Conservation (phyloP, 2,113 vertebrate species). For the Dicrurus megarhynchus region DNA sequence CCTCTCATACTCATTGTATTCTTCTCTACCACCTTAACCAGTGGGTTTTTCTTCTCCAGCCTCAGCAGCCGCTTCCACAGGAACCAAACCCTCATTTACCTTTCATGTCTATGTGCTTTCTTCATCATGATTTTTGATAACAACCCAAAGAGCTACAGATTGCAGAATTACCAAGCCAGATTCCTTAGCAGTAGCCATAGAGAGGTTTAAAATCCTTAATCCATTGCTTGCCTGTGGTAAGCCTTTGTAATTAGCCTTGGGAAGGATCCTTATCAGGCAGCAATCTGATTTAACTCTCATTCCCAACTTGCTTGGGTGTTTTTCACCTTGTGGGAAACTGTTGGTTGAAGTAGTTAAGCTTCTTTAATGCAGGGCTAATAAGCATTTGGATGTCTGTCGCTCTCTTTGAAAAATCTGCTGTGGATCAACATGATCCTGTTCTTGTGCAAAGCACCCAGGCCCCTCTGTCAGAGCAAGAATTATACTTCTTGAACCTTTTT, state of each 20-base stretch:
- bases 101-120: not conserved
- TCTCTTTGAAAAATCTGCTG: constrained; percentile 3
- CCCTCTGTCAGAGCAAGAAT: not conserved
- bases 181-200: not conserved
- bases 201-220: constrained; percentile 34
- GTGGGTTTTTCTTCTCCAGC: not conserved
- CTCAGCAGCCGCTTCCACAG: not conserved
- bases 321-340: constrained; percentile 38
- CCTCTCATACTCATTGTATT: not conserved
- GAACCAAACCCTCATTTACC: not conserved
- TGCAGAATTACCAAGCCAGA: not conserved
- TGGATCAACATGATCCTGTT: not conserved
- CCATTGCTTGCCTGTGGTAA: not conserved
- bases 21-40: not conserved
- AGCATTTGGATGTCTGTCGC: not conserved
- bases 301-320: not conserved
- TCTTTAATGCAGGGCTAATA: constrained; percentile 9
- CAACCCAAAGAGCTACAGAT: not conserved
- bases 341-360: constrained; percentile 26
- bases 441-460: not conserved
- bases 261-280: constrained; percentile 30
- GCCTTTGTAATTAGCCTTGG: constrained; percentile 37
- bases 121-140: not conserved
- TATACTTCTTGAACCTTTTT: not conserved
- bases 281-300: constrained; percentile 40